phyloP scores from a whole-genome alignment of 1,140 invertebrate species.

The Drosophila nebulosa region DNA sequence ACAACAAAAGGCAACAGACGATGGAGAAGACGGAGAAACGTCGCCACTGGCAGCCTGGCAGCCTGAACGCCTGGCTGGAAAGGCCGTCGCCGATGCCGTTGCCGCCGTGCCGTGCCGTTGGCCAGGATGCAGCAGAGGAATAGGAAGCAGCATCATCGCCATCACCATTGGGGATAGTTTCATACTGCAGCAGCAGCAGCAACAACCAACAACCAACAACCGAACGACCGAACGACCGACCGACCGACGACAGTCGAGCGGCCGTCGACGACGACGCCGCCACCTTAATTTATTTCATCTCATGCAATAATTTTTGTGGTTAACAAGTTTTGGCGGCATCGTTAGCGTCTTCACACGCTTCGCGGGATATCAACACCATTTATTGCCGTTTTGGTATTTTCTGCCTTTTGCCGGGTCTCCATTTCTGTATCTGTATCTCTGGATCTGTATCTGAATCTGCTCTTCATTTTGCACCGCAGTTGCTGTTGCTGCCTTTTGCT shows the following conservation, averaged over 20 bases:
- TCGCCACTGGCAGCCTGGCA: constrained; percentile 65
- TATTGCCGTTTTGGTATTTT: constrained; percentile 80
- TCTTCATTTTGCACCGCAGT: constrained; percentile 60
- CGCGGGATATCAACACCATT: constrained; percentile 80
- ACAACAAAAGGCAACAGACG: constrained; percentile 45
- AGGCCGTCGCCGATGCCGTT: constrained; percentile 31
- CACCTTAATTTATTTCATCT: constrained; percentile 80
- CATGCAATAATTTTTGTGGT: constrained; percentile 80
- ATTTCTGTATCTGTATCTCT: constrained; percentile 11
- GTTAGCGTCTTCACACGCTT: constrained; percentile 80
- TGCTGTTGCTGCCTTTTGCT: constrained; percentile 23
- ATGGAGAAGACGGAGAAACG: constrained; percentile 36
- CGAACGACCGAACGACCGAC: not conserved
- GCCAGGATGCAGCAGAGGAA: constrained; percentile 69
- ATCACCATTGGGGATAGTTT: constrained; percentile 47
- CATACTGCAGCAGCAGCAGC: not conserved
- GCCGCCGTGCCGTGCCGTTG: constrained; percentile 29
- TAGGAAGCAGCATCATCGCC: constrained; percentile 56
- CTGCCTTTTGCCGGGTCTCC: constrained; percentile 25
- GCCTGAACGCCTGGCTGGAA: constrained; percentile 59
- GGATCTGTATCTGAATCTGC: constrained; percentile 39
- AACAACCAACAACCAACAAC: not conserved
- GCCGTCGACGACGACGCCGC: constrained; percentile 64
- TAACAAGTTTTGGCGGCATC: constrained; percentile 80
- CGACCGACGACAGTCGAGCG: not conserved